Conservation (phyloP, 2,888 invertebrate genomes). For the Metellina segmentata region DNA sequence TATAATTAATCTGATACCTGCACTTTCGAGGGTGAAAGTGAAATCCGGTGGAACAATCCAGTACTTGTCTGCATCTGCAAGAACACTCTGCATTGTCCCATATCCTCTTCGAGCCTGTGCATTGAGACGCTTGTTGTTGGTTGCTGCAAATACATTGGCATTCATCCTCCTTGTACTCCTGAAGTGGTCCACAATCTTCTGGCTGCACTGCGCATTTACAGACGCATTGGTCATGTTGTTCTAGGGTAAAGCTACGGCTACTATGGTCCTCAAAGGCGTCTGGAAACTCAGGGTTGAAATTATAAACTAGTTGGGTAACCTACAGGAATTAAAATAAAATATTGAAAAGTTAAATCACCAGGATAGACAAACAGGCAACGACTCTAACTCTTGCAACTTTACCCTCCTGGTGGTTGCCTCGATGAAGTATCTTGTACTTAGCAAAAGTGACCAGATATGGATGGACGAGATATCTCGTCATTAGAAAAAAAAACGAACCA, state of each 20-base stretch:
- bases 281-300: slow-evolving; percentile 21
- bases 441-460: too few relatives aligned
- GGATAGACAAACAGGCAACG: too few relatives aligned
- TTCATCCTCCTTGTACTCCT: slow-evolving; percentile 83
- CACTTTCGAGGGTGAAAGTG: slow-evolving; percentile 84
- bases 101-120: slow-evolving; percentile 81
- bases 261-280: slow-evolving; percentile 44
- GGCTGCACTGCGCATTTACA: slow-evolving; percentile 55
- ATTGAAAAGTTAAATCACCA: too few relatives aligned
- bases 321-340: neutral
- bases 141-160: slow-evolving; percentile 86
- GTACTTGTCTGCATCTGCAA: slow-evolving; percentile 84
- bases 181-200: slow-evolving; percentile 83
- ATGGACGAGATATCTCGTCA: too few relatives aligned
- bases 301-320: slow-evolving; percentile 56
- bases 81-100: slow-evolving; percentile 85
- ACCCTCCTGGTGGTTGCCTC: too few relatives aligned
- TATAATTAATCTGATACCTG: too few relatives aligned
- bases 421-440: too few relatives aligned
- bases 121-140: slow-evolving; percentile 84
- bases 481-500: too few relatives aligned
- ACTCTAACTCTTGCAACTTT: too few relatives aligned
- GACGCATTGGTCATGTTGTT: slow-evolving; percentile 68
- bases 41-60: slow-evolving; percentile 85
- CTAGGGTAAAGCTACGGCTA: slow-evolving; percentile 31